Evolutionary conservation across 2,888 invertebrate species (phyloP), one percentile per base, ranked within the genome.

Genomic region (Endomychus coccineus): DNA sequence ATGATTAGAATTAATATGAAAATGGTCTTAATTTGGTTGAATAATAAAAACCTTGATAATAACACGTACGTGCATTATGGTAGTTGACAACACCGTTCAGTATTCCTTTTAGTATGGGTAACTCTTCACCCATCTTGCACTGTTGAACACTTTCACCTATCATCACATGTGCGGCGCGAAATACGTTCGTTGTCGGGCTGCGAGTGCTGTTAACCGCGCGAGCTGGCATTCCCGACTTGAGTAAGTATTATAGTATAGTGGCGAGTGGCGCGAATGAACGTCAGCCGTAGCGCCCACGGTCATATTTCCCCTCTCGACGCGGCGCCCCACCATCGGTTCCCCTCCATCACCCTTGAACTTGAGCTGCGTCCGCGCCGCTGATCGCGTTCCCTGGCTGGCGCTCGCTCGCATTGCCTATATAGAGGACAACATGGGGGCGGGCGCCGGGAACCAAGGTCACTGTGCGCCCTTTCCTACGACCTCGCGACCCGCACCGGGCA

Each of bases 41-140:
- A n/a, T n/a, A n/a, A n/a, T n/a, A n/a, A n/a, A n/a, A n/a, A n/a
- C n/a, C n/a, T n/a, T n/a, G n/a, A n/a, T n/a, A n/a, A n/a, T n/a
- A n/a, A 55, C 46, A 88, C 88, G 71, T 87, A 89, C 89, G 88
- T 75, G 88, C 88, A 78, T 89, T 88, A 70, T 88, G 88, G 70
- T 88, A 88, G 70, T 86, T 83, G 67, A 87, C 85, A 63, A 83
- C 86, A 64, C 89, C 88, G 66, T 89, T 88, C 56, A 89, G 77
- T 69, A 89, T 89, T 63, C 87, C 86, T 70, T 89, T 89, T 49
- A 89, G 77, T 62, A 89, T 89, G 57, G 89, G 88, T 69, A 88
- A 74, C 74, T 89, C 87, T 75, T 89, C 87, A 66, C 80, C 83
- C 87, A 88, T 87, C 71, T 74, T 75, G 54, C 56, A 58, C 55